These are phyloP conservation scores for Malaclemys terrapin DNA, from an alignment of 2,113 vertebrate species.

Conservation along the genomic window DNA sequence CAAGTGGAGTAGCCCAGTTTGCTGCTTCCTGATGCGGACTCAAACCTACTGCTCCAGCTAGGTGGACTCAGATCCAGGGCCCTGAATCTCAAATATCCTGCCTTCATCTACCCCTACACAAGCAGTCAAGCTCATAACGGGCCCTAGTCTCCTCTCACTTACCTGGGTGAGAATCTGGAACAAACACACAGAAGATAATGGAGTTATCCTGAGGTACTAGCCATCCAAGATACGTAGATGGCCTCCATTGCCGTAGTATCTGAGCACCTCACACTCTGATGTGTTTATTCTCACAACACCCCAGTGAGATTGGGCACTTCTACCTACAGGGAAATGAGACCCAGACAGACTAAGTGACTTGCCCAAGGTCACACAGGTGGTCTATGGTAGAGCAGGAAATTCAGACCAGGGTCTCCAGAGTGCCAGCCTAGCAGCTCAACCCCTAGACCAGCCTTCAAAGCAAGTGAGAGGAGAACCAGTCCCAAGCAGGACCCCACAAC, in stretches of 20 bases:
- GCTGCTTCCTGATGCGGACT: not conserved
- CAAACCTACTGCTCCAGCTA: not conserved
- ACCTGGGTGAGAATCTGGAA: not conserved
- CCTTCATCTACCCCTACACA: not conserved
- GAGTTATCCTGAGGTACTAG: not conserved
- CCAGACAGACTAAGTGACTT: not conserved
- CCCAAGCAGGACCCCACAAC: not conserved
- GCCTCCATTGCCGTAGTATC: not conserved
- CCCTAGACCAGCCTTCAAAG: not conserved
- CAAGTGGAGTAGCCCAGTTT: not conserved
- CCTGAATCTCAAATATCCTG: not conserved
- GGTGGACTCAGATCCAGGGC: not conserved
- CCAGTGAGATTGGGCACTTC: not conserved
- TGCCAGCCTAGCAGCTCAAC: not conserved
- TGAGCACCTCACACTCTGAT: not conserved
- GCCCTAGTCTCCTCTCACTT: not conserved
- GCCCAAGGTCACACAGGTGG: not conserved
- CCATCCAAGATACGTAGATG: not conserved
- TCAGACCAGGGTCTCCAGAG: not conserved
- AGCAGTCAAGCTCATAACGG: not conserved
- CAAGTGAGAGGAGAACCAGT: not conserved
- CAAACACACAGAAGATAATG: not conserved
- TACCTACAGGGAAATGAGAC: not conserved
- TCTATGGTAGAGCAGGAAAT: not conserved
- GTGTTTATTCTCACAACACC: not conserved